Evolutionary conservation across 2,888 invertebrate genomes (phyloP).

Genomic region (Tuta absoluta): DNA sequence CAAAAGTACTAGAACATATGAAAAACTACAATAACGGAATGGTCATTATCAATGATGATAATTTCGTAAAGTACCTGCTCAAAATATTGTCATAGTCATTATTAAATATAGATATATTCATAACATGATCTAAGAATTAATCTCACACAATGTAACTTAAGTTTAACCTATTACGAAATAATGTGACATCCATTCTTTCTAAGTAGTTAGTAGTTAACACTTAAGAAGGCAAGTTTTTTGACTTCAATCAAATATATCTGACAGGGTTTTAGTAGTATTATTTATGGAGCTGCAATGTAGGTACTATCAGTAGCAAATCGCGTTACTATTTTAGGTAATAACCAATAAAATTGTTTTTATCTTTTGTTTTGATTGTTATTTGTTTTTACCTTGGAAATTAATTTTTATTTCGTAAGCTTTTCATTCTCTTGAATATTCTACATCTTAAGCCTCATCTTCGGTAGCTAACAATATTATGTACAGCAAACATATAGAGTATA

Average conservation of each 20-base stretch:
- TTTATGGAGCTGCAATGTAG: too few relatives aligned
- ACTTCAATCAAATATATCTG: not conserved
- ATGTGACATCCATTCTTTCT: slow-evolving; percentile 42
- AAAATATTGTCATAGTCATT: slow-evolving; percentile 54
- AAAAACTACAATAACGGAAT: slow-evolving; percentile 27
- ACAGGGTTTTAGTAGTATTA: too few relatives aligned
- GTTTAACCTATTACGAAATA: slow-evolving; percentile 37
- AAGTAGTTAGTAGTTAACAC: slow-evolving; percentile 36
- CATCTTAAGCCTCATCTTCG: slow-evolving; percentile 33
- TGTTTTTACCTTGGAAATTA: too few relatives aligned
- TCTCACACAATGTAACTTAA: slow-evolving; percentile 38
- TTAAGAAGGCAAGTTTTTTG: not conserved
- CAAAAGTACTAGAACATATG: slow-evolving; percentile 26
- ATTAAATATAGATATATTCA: slow-evolving; percentile 37
- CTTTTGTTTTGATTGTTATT: too few relatives aligned
- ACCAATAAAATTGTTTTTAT: too few relatives aligned
- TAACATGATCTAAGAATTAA: slow-evolving; percentile 44
- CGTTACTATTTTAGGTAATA: too few relatives aligned
- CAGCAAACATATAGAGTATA: slow-evolving; percentile 23
- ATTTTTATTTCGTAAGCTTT: not conserved
- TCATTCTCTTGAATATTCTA: not conserved
- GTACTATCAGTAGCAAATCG: too few relatives aligned
- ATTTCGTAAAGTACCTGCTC: slow-evolving; percentile 50
- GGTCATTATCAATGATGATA: slow-evolving; percentile 28
- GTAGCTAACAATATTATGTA: slow-evolving; percentile 30